Evolutionary conservation across 2,113 vertebrate genomes (phyloP), one percentile per base, ranked within the genome.

Genomic region (Dipodomys stephensi): DNA sequence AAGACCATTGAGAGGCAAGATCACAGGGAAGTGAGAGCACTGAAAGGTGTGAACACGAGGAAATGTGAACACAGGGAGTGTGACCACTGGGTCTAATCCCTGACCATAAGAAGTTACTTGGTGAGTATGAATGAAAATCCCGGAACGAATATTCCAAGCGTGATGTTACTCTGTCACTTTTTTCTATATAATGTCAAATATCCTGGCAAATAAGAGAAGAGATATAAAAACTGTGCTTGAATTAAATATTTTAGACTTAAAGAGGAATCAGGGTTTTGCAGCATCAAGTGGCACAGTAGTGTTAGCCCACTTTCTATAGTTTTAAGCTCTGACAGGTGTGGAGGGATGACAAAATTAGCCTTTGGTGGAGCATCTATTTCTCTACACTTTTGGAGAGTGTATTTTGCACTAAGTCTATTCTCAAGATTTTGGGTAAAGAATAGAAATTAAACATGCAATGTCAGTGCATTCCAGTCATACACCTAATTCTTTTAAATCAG

Each of bases 401-500:
- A 23, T 87, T 83, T 90, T 39, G 89, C 60, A 92, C 65, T 60
- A 72, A 83, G 18, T 83, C 46, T 22, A n/a, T 89, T 64, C 27
- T 94, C 86, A 49, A 18, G 81, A 83, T 83, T 96, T 83, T 88
- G 76, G 93, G 44, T 35, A 69, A 30, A 94, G 78, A 92, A 94
- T 53, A 92, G 44, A 93, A 96, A 93, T 83, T 93, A 93, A 88
- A 93, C 39, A 79, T 12, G 46, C 22, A 83, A 88, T 65, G 28
- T 91, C 82, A 90, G 67, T 64, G 27, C 62, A 78, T 83, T 90
- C 92, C 64, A 93, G 64, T 88, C 83, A 90, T 88, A 86, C 79
- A 86, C 44, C 88, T 96, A 95, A 96, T 92, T 76, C 35, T 93
- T 93, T 95, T 73, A 94, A 92, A 92, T 88, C 76, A 93, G 68